Evolutionary conservation across 2,888 invertebrate species (phyloP).

Genomic region (Ypsolopha scabrella): DNA sequence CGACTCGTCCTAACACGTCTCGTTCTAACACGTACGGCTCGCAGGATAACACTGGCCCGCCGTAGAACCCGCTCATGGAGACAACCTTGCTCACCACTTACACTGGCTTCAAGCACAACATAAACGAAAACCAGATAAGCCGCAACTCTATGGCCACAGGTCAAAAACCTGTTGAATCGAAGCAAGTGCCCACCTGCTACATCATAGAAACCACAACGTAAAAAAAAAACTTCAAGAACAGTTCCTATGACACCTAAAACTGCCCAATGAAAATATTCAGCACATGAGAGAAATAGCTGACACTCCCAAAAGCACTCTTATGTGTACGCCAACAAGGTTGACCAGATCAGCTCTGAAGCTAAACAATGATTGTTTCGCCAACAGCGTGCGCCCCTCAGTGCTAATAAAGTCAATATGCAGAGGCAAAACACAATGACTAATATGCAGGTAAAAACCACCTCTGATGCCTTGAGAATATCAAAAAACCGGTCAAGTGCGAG

Average conservation of each 20-base stretch:
- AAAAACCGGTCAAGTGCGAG: constrained; percentile 55
- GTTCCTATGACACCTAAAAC: constrained; percentile 27
- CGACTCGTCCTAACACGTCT: constrained; percentile 26
- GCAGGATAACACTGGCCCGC: constrained; percentile 16
- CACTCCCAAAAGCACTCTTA: too few species aligned
- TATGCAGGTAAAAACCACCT: constrained; percentile 35
- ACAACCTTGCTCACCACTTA: too few species aligned
- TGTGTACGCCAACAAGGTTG: constrained; percentile 42
- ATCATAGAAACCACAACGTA: constrained; percentile 24
- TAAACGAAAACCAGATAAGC: too few species aligned
- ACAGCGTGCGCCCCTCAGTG: constrained; percentile 49
- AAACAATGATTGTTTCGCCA: constrained; percentile 48
- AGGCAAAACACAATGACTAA: constrained; percentile 31
- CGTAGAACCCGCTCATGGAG: constrained; percentile 39
- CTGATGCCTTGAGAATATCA: constrained; percentile 42
- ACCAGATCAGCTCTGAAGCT: constrained; percentile 50
- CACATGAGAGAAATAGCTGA: too few species aligned
- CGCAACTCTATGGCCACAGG: too few species aligned
- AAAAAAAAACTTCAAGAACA: constrained; percentile 48
- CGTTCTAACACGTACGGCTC: constrained; percentile 19
- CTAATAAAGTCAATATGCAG: too few species aligned
- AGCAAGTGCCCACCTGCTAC: constrained; percentile 23
- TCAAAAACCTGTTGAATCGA: constrained; percentile 14
- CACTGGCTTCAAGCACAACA: too few species aligned
- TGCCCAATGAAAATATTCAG: constrained; percentile 36